A percentile compares a stretch with the other conserved stretches of the same genome.
Conservation (phyloP, 2,888 invertebrate species). For the Phalera bucephala region DNA sequence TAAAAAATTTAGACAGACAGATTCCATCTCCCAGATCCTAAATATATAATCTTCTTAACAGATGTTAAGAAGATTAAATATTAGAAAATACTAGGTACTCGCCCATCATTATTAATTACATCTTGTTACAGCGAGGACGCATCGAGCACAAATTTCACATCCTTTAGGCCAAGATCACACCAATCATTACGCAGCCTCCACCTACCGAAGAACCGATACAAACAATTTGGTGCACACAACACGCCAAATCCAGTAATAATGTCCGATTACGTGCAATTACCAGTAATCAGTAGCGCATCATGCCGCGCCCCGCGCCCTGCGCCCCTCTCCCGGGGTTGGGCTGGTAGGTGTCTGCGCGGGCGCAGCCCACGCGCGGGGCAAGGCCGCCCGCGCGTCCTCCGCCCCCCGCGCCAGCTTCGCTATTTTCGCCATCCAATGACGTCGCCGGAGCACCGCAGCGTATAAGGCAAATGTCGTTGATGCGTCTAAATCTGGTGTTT, state of each 20-base stretch:
- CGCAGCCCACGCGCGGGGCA: slow-evolving; percentile 28
- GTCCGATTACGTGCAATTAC: neutral
- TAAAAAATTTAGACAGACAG: too few species aligned
- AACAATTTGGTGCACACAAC: neutral
- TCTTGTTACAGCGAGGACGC: neutral
- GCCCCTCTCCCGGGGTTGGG: slow-evolving; percentile 1
- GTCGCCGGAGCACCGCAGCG: slow-evolving; percentile 12
- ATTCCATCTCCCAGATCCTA: too few species aligned
- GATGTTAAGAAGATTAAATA: too few species aligned
- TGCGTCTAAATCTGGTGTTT: neutral
- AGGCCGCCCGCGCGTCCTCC: slow-evolving; percentile 15
- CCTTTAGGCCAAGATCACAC: neutral
- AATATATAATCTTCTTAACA: too few species aligned
- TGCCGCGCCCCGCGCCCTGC: slow-evolving; percentile 5
- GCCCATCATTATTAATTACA: too few species aligned
- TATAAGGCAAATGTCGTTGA: slow-evolving; percentile 7
- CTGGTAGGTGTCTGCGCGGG: slow-evolving; percentile 24
- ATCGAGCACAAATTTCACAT: neutral
- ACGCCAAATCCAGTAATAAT: neutral
- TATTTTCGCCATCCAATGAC: slow-evolving; percentile 45
- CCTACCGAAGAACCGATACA: neutral
- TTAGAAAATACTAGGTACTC: too few species aligned
- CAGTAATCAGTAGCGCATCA: too few species aligned
- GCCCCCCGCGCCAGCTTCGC: slow-evolving; percentile 3
- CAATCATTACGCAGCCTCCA: neutral